Evolutionary conservation across 2,113 vertebrate genomes (phyloP).

Genomic region (Brienomyrus brachyistius): DNA sequence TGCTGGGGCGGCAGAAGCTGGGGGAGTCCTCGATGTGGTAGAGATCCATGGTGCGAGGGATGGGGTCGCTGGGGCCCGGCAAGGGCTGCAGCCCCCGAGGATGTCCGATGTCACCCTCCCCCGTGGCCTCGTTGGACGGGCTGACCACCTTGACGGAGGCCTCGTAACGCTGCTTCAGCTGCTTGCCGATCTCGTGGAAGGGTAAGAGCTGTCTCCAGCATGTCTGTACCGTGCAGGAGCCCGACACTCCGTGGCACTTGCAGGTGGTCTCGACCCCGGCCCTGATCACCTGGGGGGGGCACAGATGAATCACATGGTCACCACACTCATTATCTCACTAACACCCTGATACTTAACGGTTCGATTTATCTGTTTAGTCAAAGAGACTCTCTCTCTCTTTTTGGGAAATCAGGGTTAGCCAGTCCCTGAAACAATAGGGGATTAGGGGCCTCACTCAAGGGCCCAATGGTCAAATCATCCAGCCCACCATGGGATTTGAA

Average conservation of each 20-base stretch:
- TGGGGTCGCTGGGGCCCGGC: slow-evolving; percentile 66
- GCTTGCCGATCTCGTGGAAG: slow-evolving; percentile 92
- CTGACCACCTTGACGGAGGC: slow-evolving; percentile 85
- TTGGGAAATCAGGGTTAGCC: not conserved
- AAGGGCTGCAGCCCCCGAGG: slow-evolving; percentile 56
- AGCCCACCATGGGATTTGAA: not conserved
- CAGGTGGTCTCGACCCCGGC: slow-evolving; percentile 94
- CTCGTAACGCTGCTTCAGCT: slow-evolving; percentile 92
- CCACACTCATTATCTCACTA: not conserved
- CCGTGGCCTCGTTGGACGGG: slow-evolving; percentile 89
- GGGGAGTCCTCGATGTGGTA: slow-evolving; percentile 96
- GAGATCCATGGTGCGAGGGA: slow-evolving; percentile 87
- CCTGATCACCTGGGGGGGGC: slow-evolving; percentile 79
- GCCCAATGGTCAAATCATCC: not conserved
- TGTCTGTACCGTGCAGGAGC: slow-evolving; percentile 91
- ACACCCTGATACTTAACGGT: not conserved
- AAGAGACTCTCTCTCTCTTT: not conserved
- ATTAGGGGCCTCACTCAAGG: not conserved
- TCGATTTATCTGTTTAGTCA: not conserved
- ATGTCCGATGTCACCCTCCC: slow-evolving; percentile 81
- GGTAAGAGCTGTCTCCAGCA: slow-evolving; percentile 95
- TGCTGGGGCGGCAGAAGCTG: slow-evolving; percentile 87
- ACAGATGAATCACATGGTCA: slow-evolving; percentile 5
- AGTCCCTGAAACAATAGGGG: not conserved
- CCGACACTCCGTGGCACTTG: slow-evolving; percentile 92